These are phyloP conservation scores for Dipodomys stephensi DNA, from an alignment of 2,113 vertebrate genomes.

Conservation along the genomic window DNA sequence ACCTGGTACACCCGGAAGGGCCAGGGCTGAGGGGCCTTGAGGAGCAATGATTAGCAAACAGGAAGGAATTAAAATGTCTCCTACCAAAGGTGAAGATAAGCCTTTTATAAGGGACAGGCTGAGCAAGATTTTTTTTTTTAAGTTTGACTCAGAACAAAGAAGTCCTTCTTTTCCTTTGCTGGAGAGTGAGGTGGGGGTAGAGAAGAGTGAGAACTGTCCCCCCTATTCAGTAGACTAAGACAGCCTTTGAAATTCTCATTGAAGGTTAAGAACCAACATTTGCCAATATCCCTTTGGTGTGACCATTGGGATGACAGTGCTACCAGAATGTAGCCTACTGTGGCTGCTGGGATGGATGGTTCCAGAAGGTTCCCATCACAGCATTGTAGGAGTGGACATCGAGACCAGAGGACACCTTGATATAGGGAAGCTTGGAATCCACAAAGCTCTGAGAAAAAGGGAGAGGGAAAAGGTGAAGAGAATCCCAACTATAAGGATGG, in stretches of 20 bases:
- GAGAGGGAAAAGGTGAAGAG: accelerated
- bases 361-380: no score
- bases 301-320: background rate
- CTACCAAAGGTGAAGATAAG: conserved; percentile 73
- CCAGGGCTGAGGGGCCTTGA: conserved; percentile 16
- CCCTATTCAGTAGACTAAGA: conserved; percentile 15
- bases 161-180: conserved; percentile 55
- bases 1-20: background rate
- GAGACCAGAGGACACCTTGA: background rate
- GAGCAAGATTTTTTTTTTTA: conserved; percentile 9
- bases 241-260: conserved; percentile 33
- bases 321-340: background rate
- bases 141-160: conserved; percentile 67
- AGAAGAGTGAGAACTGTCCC: background rate
- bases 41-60: conserved; percentile 67
- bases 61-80: conserved; percentile 75
- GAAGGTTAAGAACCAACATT: background rate
- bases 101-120: conserved; percentile 66
- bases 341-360: background rate
- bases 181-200: background rate
- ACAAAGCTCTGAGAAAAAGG: background rate
- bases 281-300: background rate
- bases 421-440: accelerated
- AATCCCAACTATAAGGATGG: accelerated
- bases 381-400: accelerated